Percentiles rank a stretch among this genome's conserved stretches.
Evolutionary conservation across 2,797 vertebrate species (phyloP).

Genomic region (Zalophus californianus): DNA sequence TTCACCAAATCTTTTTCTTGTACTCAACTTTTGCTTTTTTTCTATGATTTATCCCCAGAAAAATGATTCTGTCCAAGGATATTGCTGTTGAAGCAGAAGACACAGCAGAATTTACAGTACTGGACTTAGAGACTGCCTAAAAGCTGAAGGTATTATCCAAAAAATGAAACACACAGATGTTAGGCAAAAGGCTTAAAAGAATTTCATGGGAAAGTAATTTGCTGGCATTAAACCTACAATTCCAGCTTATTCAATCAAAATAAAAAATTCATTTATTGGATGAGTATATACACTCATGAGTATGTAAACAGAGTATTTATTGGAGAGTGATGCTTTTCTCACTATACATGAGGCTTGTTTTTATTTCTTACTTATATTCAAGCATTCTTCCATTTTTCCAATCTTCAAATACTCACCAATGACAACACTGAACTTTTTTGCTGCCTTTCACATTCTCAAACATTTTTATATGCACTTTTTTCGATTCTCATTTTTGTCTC

Average conservation of each 20-base stretch:
- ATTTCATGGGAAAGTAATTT: slow-evolving; percentile 1
- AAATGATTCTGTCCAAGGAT: slow-evolving; percentile 10
- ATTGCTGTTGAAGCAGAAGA: not conserved
- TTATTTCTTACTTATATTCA: not conserved
- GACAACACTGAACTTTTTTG: slow-evolving; percentile 9
- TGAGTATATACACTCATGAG: not conserved
- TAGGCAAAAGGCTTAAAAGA: slow-evolving; percentile 39
- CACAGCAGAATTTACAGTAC: not conserved
- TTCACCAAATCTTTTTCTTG: slow-evolving; percentile 18
- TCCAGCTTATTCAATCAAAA: slow-evolving; percentile 11
- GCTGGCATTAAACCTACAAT: slow-evolving; percentile 16
- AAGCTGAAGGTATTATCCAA: not conserved
- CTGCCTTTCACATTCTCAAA: not conserved
- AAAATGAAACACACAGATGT: slow-evolving; percentile 15
- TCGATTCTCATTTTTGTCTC: slow-evolving; percentile 37
- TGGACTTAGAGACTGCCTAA: not conserved
- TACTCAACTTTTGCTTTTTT: slow-evolving; percentile 22
- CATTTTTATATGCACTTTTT: slow-evolving; percentile 31
- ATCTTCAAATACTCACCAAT: not conserved
- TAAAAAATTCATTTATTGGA: not conserved
- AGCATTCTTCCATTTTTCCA: slow-evolving; percentile 31
- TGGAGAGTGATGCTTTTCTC: not conserved
- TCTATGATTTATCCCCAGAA: not conserved
- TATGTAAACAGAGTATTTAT: not conserved
- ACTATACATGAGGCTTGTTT: not conserved